Evolutionary conservation across 2,113 vertebrate genomes (phyloP).

Genomic region (Pantherophis guttatus): DNA sequence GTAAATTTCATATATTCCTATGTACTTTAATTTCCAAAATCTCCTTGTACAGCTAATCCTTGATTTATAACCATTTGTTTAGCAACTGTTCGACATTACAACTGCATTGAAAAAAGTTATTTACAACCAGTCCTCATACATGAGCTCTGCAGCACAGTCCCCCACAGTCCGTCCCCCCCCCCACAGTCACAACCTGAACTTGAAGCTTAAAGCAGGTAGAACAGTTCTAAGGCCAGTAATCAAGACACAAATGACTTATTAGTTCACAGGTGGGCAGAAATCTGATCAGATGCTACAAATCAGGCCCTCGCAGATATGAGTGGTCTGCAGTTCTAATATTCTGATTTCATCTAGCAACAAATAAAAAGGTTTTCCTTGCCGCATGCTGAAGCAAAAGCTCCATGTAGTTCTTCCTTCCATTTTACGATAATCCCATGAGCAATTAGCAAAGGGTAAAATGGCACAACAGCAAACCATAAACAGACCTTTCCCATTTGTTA

Average conservation of each 20-base stretch:
- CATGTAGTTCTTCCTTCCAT: background rate
- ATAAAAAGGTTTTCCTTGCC: background rate
- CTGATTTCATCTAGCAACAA: background rate
- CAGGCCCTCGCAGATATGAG: background rate
- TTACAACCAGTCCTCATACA: background rate
- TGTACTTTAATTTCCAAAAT: background rate
- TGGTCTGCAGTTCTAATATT: background rate
- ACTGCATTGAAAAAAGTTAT: background rate
- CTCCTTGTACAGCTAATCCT: background rate
- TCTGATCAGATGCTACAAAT: background rate
- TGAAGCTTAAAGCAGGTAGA: background rate
- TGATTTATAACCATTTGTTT: background rate
- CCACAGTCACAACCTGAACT: background rate
- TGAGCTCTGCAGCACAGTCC: background rate
- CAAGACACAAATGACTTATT: background rate
- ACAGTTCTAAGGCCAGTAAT: background rate
- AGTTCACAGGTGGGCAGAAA: background rate
- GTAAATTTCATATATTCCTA: background rate
- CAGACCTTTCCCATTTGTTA: background rate
- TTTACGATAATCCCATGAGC: background rate
- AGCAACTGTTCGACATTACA: background rate
- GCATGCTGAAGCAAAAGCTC: background rate
- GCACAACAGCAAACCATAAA: background rate
- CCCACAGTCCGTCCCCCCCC: no score
- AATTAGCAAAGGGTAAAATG: background rate